phyloP scores from a whole-genome alignment of 2,797 vertebrate genomes.

The Kryptopterus vitreolus region DNA sequence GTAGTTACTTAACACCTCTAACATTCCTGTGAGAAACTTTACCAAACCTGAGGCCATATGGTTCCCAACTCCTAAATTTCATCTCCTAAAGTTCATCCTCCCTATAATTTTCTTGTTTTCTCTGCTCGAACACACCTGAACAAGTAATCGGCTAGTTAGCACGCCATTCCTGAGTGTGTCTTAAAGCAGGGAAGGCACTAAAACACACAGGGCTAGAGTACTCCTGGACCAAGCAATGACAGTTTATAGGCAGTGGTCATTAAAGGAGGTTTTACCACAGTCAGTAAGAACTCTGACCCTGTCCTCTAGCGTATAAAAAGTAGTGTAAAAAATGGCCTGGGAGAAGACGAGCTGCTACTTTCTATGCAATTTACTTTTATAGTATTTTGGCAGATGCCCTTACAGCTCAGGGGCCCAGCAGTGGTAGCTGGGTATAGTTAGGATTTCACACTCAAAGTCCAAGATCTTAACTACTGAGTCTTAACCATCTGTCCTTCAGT shows the following conservation, averaged over 20 bases:
- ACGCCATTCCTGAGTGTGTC: background rate
- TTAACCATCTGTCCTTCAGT: too few species aligned
- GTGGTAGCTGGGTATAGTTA: too few species aligned
- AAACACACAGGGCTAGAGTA: background rate
- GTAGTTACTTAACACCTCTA: background rate
- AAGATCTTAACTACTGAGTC: too few species aligned
- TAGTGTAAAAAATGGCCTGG: background rate
- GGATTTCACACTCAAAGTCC: too few species aligned
- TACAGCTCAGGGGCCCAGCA: too few species aligned
- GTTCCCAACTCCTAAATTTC: background rate
- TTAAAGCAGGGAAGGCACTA: slow-evolving; percentile 1
- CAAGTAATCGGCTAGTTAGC: slow-evolving; percentile 6
- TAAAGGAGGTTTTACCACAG: background rate
- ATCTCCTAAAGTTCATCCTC: background rate
- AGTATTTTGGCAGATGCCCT: too few species aligned
- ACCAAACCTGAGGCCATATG: background rate
- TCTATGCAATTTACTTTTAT: slow-evolving; percentile 22
- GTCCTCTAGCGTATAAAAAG: background rate
- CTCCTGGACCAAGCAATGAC: background rate
- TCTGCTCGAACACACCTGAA: background rate
- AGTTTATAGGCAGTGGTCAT: background rate
- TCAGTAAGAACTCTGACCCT: background rate
- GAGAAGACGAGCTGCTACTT: slow-evolving; percentile 2
- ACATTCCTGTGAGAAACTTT: background rate
- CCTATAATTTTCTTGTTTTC: slow-evolving; percentile 27